These are phyloP conservation scores for Ochlodes sylvanus DNA, from an alignment of 2,888 invertebrate genomes.

Conservation along the genomic window DNA sequence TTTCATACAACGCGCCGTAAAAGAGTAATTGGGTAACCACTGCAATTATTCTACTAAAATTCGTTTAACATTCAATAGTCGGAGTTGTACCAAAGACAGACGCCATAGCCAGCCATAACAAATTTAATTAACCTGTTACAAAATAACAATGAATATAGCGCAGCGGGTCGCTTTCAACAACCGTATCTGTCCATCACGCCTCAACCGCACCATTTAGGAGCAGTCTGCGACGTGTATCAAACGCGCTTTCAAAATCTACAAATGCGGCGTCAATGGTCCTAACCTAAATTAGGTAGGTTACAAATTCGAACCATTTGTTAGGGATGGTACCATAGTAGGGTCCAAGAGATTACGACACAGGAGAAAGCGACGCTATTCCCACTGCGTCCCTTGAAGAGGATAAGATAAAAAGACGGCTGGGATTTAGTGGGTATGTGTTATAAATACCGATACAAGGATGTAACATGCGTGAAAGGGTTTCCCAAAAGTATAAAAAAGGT, in stretches of 20 bases:
- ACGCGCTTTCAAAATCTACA: conserved; percentile 43
- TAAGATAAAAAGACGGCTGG: too few species aligned
- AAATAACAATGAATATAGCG: conserved; percentile 55
- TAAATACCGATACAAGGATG: too few species aligned
- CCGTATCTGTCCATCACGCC: conserved; percentile 49
- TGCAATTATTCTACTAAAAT: conserved; percentile 15
- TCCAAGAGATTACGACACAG: too few species aligned
- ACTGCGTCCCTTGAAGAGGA: too few species aligned
- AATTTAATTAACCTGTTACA: conserved; percentile 24
- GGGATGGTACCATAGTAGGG: too few species aligned
- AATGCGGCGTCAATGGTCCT: background rate
- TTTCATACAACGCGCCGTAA: background rate
- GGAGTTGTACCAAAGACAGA: conserved; percentile 4
- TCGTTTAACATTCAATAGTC: conserved; percentile 24
- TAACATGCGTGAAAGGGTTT: too few species aligned
- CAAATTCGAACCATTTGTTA: background rate
- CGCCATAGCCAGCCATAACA: background rate
- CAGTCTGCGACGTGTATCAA: conserved; percentile 35
- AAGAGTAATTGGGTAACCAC: conserved; percentile 28
- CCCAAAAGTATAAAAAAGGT: too few species aligned
- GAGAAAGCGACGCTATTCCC: too few species aligned
- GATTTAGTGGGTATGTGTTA: too few species aligned
- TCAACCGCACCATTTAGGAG: conserved; percentile 48
- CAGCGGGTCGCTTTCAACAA: conserved; percentile 55
- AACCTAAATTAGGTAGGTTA: background rate